phyloP scores from a whole-genome alignment of 2,888 invertebrate species.

The Caradrina clavipalpis region DNA sequence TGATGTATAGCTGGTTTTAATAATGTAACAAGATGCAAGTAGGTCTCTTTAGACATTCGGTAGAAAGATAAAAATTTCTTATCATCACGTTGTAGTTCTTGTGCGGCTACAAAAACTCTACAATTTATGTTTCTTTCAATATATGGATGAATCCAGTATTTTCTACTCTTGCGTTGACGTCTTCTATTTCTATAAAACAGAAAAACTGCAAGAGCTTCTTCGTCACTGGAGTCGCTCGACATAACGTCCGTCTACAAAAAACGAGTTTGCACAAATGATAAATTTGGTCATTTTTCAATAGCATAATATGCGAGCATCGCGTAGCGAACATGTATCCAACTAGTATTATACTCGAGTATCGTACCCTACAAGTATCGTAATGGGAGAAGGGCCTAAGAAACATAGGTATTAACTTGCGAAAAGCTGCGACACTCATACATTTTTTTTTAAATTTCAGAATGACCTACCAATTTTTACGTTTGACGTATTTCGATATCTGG shows the following conservation, averaged over 20 bases:
- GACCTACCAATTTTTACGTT: too few relatives aligned
- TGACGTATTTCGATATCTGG: too few relatives aligned
- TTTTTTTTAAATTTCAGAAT: too few relatives aligned
- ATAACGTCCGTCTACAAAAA: slow-evolving; percentile 23
- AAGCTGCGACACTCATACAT: too few relatives aligned
- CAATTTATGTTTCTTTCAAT: slow-evolving; percentile 31
- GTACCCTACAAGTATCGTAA: too few relatives aligned
- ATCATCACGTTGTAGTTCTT: slow-evolving; percentile 27
- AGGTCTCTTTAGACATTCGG: slow-evolving; percentile 15
- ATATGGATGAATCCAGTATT: slow-evolving; percentile 34
- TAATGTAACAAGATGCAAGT: slow-evolving; percentile 9
- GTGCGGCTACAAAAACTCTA: slow-evolving; percentile 32
- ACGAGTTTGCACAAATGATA: slow-evolving; percentile 26
- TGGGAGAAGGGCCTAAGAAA: too few relatives aligned
- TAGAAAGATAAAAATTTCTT: slow-evolving; percentile 26
- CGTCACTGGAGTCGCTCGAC: slow-evolving; percentile 14
- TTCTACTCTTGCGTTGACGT: slow-evolving; percentile 30
- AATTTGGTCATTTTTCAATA: slow-evolving; percentile 27
- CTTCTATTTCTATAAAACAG: slow-evolving; percentile 39
- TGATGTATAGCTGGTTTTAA: slow-evolving; percentile 35
- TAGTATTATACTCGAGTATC: too few relatives aligned
- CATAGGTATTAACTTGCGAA: too few relatives aligned
- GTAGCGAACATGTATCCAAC: slow-evolving; percentile 19
- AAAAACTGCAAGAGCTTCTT: slow-evolving; percentile 25
- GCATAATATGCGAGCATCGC: slow-evolving; percentile 42